phyloP scores from a whole-genome alignment of 2,888 invertebrate species.

The Escarpia spicata region DNA sequence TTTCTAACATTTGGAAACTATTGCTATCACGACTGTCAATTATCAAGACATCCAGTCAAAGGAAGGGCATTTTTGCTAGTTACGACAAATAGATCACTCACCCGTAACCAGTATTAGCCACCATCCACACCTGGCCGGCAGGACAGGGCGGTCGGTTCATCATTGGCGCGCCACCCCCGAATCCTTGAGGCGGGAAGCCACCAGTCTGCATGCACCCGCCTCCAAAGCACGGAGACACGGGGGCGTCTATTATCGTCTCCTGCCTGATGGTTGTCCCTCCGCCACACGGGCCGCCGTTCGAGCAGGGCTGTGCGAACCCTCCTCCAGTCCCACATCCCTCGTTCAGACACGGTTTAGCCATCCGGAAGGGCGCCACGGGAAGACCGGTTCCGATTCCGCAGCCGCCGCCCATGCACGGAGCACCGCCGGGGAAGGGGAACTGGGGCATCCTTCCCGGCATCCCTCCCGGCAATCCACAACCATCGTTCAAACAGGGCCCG shows the following conservation, averaged over 20 bases:
- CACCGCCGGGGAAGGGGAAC: neutral
- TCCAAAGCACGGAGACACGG: neutral
- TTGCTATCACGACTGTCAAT: too few species aligned
- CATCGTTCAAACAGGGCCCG: neutral
- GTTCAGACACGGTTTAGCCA: neutral
- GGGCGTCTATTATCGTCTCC: neutral
- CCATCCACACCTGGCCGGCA: neutral
- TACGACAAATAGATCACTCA: neutral
- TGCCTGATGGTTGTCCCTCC: neutral
- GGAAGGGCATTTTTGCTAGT: neutral
- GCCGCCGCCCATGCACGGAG: neutral
- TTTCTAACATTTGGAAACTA: too few species aligned
- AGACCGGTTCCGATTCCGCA: neutral
- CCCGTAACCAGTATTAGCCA: neutral
- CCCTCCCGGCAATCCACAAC: neutral
- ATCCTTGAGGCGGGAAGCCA: neutral
- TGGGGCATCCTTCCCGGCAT: neutral
- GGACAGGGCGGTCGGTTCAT: neutral
- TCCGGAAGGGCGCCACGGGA: neutral
- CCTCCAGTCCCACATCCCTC: neutral
- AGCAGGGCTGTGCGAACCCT: neutral
- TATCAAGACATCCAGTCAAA: too few species aligned
- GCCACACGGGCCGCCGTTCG: neutral
- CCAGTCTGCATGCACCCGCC: neutral
- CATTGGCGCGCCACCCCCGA: neutral